These are phyloP conservation scores for Sphinx pinastri DNA, from an alignment of 2,888 invertebrate genomes.

Conservation along the genomic window DNA sequence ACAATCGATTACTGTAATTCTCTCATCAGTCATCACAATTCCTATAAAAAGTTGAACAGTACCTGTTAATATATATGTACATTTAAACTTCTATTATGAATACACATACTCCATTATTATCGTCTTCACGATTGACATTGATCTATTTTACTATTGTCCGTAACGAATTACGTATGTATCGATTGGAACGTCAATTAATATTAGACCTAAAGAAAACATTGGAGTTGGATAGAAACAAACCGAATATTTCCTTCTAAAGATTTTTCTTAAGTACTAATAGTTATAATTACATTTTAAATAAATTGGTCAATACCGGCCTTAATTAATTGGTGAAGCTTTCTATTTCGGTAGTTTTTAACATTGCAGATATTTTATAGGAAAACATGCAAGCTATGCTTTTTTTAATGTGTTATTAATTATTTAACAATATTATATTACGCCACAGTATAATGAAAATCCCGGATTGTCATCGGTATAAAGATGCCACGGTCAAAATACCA, in stretches of 20 bases:
- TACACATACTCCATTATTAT: neutral
- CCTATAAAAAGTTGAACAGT: neutral
- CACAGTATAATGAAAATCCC: neutral
- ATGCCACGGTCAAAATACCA: neutral
- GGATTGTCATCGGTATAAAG: neutral
- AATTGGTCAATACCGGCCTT: no score
- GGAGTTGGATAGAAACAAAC: no score
- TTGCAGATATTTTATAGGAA: no score
- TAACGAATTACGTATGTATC: slow-evolving; percentile 2
- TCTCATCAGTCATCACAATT: neutral
- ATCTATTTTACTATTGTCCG: neutral
- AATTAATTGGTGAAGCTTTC: no score
- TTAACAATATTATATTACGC: no score
- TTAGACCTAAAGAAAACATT: neutral
- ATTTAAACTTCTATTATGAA: neutral
- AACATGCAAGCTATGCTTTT: no score
- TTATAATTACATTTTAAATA: no score
- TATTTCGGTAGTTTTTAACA: no score
- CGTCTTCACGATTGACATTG: slow-evolving; percentile 8
- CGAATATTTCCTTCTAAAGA: no score
- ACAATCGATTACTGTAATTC: no score
- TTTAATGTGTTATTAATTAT: no score
- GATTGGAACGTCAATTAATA: neutral
- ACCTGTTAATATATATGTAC: neutral
- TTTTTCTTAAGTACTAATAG: no score